These are phyloP conservation scores for Tyrophagus putrescentiae DNA, from an alignment of 1,140 invertebrate species.

Conservation along the genomic window DNA sequence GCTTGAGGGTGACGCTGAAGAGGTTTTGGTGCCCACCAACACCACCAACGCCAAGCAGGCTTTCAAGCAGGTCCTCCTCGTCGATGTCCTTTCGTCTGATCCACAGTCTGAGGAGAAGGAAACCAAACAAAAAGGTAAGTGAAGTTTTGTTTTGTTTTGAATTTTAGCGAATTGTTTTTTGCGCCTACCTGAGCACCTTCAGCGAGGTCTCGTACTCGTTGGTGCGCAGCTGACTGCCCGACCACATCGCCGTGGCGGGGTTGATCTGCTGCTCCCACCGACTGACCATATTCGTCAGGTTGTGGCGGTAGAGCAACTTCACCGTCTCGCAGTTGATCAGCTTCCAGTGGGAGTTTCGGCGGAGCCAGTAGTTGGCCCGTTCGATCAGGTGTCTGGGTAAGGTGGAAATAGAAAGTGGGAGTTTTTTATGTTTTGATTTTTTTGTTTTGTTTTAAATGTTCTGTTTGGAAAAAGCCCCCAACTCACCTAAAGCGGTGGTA, in stretches of 20 bases:
- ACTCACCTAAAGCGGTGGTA: constrained; percentile 23
- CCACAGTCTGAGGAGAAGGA: background rate
- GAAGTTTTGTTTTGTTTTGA: background rate
- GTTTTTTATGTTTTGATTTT: background rate
- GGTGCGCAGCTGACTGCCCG: background rate
- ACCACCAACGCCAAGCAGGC: background rate
- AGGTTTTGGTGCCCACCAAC: too few species aligned
- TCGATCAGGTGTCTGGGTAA: constrained; percentile 16
- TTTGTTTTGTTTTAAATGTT: background rate
- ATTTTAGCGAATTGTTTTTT: background rate
- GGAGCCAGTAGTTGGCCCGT: constrained; percentile 12
- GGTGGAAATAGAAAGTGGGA: background rate
- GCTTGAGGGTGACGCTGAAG: constrained; percentile 14
- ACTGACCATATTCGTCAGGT: constrained; percentile 17
- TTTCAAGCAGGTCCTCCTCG: constrained; percentile 2
- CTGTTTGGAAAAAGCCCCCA: background rate
- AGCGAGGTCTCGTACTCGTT: constrained; percentile 16
- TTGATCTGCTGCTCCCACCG: constrained; percentile 19
- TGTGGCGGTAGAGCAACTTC: constrained; percentile 16
- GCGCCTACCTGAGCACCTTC: constrained; percentile 3
- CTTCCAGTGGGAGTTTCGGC: constrained; percentile 19
- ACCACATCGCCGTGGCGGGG: background rate
- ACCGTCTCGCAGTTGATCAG: constrained; percentile 23
- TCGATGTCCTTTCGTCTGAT: constrained; percentile 6
- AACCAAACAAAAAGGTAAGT: background rate